Base-by-base conservation (phyloP, 2,888 invertebrate species). In the Cremastobaeus sp. region DNA sequence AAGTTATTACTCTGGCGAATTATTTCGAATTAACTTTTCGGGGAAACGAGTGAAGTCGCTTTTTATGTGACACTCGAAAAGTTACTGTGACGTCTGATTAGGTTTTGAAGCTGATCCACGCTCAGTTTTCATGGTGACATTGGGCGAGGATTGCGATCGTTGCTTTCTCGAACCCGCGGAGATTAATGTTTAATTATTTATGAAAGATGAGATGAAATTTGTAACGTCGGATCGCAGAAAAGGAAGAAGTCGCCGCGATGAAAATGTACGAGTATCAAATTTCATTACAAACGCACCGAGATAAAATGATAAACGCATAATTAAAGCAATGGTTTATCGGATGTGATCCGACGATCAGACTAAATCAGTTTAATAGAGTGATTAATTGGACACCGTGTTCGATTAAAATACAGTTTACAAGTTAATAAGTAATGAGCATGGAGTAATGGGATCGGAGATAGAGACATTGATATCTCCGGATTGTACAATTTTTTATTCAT, bases 341-440 rank as follows among this genome's bases (percentile, higher is more conserved):
- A 12, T 43, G 62, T 50, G 62, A 70, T 62, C 41, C 47, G 55
- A 62, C 57, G 45, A 71, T 71, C 50, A 45, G 64, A 64, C 25
- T 28, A 35, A n/a, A n/a, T n/a, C n/a, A 37, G 48, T 45, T 60
- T 25, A 66, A 43, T 43, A 17, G 55, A 66, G 43, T 72, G 60
- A 72, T 60, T 60, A 72, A 72, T 60, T 55, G 60, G 52, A 39
- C 41, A 41, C 39, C 20, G 28, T 11, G 35, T 43, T 54, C 59
- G 72, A 59, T 65, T 59, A 54, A 64, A 72, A 59, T 57, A 47
- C 52, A 32, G 47, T 66, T 72, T 72, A 72, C 72, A 60, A 54
- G 65, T 72, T 72, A 66, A 72, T 72, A 66, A 60, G 72, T 60
- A 72, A 72, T 66, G 72, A 72, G 60, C 48, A 60, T 66, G 35